A percentile compares a stretch with the other conserved stretches of the same genome.
Evolutionary conservation across 2,797 vertebrate genomes (phyloP).

Genomic region (Micrastur ruficollis): DNA sequence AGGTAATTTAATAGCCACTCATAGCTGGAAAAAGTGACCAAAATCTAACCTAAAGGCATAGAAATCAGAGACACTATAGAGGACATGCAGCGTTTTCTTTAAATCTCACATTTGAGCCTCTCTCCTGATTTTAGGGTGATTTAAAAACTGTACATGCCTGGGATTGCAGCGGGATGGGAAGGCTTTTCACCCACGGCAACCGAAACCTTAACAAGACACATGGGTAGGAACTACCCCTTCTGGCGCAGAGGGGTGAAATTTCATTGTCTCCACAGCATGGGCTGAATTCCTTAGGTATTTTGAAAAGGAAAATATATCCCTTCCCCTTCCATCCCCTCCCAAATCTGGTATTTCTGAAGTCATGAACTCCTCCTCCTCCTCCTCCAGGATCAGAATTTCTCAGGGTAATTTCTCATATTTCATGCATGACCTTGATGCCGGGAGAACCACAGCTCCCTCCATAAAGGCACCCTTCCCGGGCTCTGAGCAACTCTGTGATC

Average conservation of each 20-base stretch:
- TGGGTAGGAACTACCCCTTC: not conserved
- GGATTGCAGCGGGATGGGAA: not conserved
- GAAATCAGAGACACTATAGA: not conserved
- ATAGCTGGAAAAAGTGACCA: not conserved
- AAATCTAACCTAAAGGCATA: not conserved
- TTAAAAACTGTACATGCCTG: not conserved
- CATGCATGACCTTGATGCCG: conserved; percentile 48
- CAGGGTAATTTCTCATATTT: conserved; percentile 54
- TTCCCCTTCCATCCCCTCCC: conserved; percentile 53
- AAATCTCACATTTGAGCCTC: not conserved
- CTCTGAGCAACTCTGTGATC: not conserved
- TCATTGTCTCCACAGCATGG: not conserved
- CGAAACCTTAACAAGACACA: not conserved
- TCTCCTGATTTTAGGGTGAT: not conserved
- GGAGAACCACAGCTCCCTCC: not conserved
- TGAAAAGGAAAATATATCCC: conserved; percentile 51
- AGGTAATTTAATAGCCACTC: not conserved
- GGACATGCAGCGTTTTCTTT: not conserved
- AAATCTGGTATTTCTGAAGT: conserved; percentile 65
- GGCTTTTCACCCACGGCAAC: not conserved
- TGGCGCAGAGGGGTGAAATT: not conserved
- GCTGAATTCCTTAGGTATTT: conserved; percentile 52
- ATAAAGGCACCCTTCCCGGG: not conserved
- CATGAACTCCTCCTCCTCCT: conserved; percentile 61
- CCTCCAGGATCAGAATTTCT: conserved; percentile 54